phyloP scores from a whole-genome alignment of 92 coral and sea anemone species.

The Heliopora coerulea region DNA sequence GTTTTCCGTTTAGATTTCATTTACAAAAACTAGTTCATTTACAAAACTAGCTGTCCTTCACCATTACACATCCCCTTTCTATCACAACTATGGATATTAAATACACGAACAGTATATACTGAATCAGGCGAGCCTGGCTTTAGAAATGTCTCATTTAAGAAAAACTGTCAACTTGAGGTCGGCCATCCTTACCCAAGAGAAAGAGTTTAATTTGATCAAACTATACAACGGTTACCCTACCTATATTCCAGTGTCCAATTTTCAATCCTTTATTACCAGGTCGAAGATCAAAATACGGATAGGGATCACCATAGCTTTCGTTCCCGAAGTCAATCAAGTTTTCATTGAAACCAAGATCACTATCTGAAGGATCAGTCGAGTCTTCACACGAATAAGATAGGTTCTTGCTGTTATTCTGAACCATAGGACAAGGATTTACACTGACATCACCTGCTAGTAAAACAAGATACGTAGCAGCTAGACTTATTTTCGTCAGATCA shows the following conservation, averaged over 20 bases:
- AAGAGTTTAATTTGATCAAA: constrained; percentile 61
- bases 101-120: too few species aligned
- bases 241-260: constrained; percentile 59
- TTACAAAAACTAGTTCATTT: constrained; percentile 50
- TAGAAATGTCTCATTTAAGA: constrained; percentile 46
- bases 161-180: constrained; percentile 53
- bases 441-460: constrained; percentile 53
- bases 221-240: constrained; percentile 48
- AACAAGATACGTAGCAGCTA: constrained; percentile 20
- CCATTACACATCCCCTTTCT: constrained; percentile 42
- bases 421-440: constrained; percentile 41
- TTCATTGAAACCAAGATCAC: too few species aligned
- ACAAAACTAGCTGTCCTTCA: constrained; percentile 49
- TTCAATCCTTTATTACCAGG: constrained; percentile 58
- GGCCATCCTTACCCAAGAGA: constrained; percentile 45
- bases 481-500: constrained; percentile 3
- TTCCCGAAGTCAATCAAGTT: too few species aligned
- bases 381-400: constrained; percentile 3
- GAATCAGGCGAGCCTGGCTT: constrained; percentile 45
- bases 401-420: not conserved
- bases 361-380: too few species aligned
- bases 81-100: too few species aligned
- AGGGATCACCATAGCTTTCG: constrained; percentile 40
- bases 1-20: constrained; percentile 43
- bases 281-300: constrained; percentile 56